Conservation (phyloP, 2,113 vertebrate genomes). For the Cygnus buccinator region DNA sequence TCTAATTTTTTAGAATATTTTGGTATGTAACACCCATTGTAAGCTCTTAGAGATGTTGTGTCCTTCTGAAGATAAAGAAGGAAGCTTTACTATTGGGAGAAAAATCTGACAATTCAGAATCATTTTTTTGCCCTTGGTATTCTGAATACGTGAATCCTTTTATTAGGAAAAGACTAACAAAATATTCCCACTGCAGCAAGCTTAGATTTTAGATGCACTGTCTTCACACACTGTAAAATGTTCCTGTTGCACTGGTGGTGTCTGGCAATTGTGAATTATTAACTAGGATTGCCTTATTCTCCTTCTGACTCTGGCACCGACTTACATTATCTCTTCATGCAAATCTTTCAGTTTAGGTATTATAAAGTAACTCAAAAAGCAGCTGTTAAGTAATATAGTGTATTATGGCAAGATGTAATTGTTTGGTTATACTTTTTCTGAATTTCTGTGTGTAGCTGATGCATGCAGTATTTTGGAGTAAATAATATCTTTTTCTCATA, state of each 20-base stretch:
- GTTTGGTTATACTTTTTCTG: not conserved
- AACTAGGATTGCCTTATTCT: not conserved
- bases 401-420: not conserved
- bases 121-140: not conserved
- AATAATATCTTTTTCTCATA: not conserved
- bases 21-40: not conserved
- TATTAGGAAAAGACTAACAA: not conserved
- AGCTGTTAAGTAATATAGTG: not conserved
- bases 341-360: not conserved
- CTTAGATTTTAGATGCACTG: not conserved
- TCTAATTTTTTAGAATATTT: not conserved
- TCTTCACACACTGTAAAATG: not conserved
- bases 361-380: not conserved
- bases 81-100: not conserved
- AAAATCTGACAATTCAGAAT: not conserved
- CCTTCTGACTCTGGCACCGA: not conserved
- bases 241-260: not conserved
- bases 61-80: not conserved
- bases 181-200: not conserved
- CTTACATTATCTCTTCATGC: not conserved
- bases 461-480: not conserved
- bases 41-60: not conserved
- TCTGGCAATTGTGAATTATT: not conserved
- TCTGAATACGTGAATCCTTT: not conserved
- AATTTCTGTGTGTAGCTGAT: not conserved